Evolutionary conservation across 2,113 vertebrate genomes (phyloP).

Genomic region (Peromyscus maniculatus): DNA sequence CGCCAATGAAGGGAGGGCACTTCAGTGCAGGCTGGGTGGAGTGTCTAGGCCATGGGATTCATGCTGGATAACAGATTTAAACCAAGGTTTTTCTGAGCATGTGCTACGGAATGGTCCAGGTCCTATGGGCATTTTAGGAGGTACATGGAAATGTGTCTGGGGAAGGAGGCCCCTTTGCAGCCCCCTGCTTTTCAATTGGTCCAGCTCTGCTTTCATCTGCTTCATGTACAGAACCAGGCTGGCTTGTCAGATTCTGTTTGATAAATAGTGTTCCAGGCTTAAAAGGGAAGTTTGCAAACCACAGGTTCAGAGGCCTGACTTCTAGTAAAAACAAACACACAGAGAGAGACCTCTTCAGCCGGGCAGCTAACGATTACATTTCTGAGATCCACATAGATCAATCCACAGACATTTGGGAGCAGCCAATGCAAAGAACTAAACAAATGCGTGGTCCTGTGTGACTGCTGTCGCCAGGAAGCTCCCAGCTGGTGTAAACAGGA

Average conservation of each 20-base stretch:
- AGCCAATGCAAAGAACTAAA: conserved; percentile 65
- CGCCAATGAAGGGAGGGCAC: neutral
- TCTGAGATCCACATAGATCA: conserved; percentile 71
- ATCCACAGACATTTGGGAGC: conserved; percentile 75
- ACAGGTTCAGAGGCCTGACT: conserved; percentile 78
- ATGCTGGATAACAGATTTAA: neutral
- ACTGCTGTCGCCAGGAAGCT: conserved; percentile 65
- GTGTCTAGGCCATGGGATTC: neutral
- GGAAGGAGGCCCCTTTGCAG: neutral
- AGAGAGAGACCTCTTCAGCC: conserved; percentile 69
- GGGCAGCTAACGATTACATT: conserved; percentile 70
- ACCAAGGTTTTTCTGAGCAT: neutral
- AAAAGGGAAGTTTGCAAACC: conserved; percentile 75
- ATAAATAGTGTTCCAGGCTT: conserved; percentile 61
- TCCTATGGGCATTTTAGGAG: neutral
- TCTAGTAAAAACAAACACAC: conserved; percentile 82
- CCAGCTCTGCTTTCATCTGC: neutral
- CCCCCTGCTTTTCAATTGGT: neutral
- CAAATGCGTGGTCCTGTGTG: conserved; percentile 68
- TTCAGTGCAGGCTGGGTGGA: neutral
- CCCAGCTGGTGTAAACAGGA: conserved; percentile 45
- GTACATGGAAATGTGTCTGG: neutral
- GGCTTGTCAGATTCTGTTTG: conserved; percentile 58
- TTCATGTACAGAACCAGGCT: neutral
- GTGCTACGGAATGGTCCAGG: neutral